phyloP scores from a whole-genome alignment of 2,113 vertebrate species.

The Notarius lentiginosus region DNA sequence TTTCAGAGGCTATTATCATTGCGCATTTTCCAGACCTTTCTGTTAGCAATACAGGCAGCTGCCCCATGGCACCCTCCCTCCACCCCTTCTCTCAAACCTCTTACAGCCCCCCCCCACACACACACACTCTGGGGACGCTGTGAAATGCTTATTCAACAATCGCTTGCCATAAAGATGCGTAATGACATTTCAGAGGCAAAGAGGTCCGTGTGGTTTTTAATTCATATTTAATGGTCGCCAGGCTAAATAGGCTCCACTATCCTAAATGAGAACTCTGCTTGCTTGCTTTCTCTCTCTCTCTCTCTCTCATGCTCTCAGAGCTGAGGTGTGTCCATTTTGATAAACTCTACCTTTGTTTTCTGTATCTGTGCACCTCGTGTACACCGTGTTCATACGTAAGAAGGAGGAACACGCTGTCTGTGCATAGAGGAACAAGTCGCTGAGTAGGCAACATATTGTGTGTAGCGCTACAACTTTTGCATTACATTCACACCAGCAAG shows the following conservation, averaged over 20 bases:
- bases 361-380: constrained; percentile 5
- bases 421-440: not conserved
- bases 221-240: constrained; percentile 81
- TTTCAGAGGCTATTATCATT: constrained; percentile 77
- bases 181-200: constrained; percentile 81
- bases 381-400: no score
- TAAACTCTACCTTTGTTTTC: constrained; percentile 33
- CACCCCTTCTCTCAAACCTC: constrained; percentile 48
- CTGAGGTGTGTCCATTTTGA: constrained; percentile 60
- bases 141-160: constrained; percentile 83
- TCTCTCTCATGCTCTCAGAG: constrained; percentile 62
- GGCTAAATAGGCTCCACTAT: constrained; percentile 75
- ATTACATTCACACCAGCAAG: not conserved
- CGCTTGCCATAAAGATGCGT: constrained; percentile 76
- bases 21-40: constrained; percentile 64
- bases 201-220: constrained; percentile 83
- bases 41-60: constrained; percentile 59
- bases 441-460: not conserved
- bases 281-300: constrained; percentile 1
- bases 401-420: not conserved
- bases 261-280: constrained; percentile 69
- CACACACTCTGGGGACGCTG: constrained; percentile 68
- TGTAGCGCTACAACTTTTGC: not conserved
- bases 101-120: constrained; percentile 56
- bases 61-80: constrained; percentile 22